Percentiles rank a stretch among this genome's conserved stretches.
These are phyloP conservation scores for Tribolium madens DNA, from an alignment of 1,140 invertebrate species.

Conservation along the genomic window DNA sequence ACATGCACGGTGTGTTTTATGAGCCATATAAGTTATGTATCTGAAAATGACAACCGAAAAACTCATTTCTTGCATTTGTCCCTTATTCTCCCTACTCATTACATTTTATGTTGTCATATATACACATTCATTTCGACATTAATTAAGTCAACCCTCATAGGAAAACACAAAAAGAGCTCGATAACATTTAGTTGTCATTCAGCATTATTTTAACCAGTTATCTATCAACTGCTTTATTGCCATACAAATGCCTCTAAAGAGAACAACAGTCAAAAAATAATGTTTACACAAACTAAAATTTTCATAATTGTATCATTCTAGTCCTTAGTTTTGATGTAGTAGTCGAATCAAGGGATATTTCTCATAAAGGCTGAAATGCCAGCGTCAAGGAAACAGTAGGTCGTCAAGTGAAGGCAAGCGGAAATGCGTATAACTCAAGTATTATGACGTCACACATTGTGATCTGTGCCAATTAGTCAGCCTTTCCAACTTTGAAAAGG, in stretches of 20 bases:
- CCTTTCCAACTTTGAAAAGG: slow-evolving; percentile 26
- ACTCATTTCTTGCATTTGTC: slow-evolving; percentile 40
- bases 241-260: neutral
- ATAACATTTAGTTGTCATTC: slow-evolving; percentile 16
- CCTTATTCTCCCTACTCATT: slow-evolving; percentile 39
- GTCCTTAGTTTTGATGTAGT: neutral
- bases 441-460: slow-evolving; percentile 41
- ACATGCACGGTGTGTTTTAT: neutral
- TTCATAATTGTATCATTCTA: neutral
- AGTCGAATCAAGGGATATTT: slow-evolving; percentile 26
- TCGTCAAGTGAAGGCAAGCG: slow-evolving; percentile 36
- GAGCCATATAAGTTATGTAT: slow-evolving; percentile 14
- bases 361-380: slow-evolving; percentile 23
- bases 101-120: slow-evolving; percentile 40
- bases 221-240: neutral
- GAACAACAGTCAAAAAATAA: neutral
- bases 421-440: slow-evolving; percentile 42
- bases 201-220: neutral
- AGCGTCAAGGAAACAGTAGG: slow-evolving; percentile 25
- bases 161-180: slow-evolving; percentile 12
- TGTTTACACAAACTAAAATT: neutral
- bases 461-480: slow-evolving; percentile 38
- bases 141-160: slow-evolving; percentile 40
- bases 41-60: slow-evolving; percentile 40
- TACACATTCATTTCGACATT: slow-evolving; percentile 41